Evolutionary conservation across 2,797 vertebrate genomes (phyloP), one percentile per base, ranked within the genome.

Genomic region (Rhinophrynus dorsalis): DNA sequence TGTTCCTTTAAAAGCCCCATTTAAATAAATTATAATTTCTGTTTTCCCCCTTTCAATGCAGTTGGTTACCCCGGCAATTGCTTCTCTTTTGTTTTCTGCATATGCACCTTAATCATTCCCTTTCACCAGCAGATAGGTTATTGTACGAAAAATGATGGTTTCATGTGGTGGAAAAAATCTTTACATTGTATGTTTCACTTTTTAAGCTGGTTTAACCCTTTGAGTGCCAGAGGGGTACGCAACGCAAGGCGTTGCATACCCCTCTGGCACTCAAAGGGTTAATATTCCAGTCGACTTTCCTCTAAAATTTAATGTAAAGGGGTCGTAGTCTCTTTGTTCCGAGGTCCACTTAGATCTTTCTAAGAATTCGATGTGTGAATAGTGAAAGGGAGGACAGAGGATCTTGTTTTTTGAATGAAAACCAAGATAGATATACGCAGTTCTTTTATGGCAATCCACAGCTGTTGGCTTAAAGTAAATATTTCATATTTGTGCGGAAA

Each of bases 401-500:
- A 65, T 57, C 47, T 58, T 42, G 54, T 10, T 52, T 68, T 84
- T 85, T 86, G 81, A 85, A 82, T 78, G 78, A 77, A 81, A 78
- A 70, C 76, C 75, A 78, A 67, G 65, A 83, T 90, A 83, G 84
- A 81, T 81, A 84, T 80, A 68, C 78, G 81, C 70, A 77, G 77
- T 81, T 77, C 82, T 80, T 89, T 88, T 84, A 85, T 87, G 80
- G 76, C 10, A 15, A 21, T 44, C 75, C 79, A 75, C 86, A 89
- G 84, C 83, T 90, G 86, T 85, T 90, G 85, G 67, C 84, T 18
- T 26, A 88, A 79, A 85, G 86, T 86, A 91, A 89, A 88, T 91
- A 90, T 85, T 90, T 89, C 84, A 84, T 89, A 89, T 90, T 91
- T 91, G 83, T 84, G 81, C 83, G 84, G 79, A 87, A 90, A 88